Conservation (phyloP, 2,888 invertebrate species). For the Carabus problematicus region DNA sequence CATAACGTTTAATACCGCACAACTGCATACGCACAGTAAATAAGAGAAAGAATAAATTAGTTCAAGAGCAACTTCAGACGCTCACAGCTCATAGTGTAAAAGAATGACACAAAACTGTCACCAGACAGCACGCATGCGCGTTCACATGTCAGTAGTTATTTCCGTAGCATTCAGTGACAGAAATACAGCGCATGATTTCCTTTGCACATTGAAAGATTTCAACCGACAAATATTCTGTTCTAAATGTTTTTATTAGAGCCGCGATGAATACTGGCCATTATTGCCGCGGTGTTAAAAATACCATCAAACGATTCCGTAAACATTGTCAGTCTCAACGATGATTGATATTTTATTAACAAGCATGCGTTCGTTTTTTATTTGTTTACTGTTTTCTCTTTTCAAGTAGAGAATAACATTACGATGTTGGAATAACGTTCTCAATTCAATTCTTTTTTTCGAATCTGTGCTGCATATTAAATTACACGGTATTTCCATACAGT, state of each 20-base stretch:
- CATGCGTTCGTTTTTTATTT: no score
- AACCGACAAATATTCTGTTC: slow-evolving; percentile 28
- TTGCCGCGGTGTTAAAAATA: slow-evolving; percentile 34
- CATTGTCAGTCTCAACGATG: no score
- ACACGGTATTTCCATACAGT: background rate
- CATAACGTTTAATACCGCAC: no score
- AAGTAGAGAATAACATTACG: background rate
- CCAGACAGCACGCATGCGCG: background rate
- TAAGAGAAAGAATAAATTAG: no score
- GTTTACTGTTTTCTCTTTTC: no score
- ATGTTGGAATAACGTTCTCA: background rate
- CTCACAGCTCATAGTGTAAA: no score
- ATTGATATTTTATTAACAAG: no score
- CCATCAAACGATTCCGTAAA: slow-evolving; percentile 20
- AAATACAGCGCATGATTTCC: slow-evolving; percentile 20
- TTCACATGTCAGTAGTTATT: slow-evolving; percentile 8
- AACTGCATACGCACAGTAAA: no score
- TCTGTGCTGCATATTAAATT: slow-evolving; percentile 2
- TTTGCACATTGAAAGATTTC: slow-evolving; percentile 30
- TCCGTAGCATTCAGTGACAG: slow-evolving; percentile 11
- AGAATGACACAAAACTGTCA: no score
- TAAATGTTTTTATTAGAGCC: slow-evolving; percentile 35
- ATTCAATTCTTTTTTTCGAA: background rate
- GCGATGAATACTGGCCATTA: slow-evolving; percentile 26
- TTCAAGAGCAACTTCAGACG: no score